Evolutionary conservation across 2,888 invertebrate species (phyloP), one percentile per base, ranked within the genome.

Genomic region (Lucinisca nassula): DNA sequence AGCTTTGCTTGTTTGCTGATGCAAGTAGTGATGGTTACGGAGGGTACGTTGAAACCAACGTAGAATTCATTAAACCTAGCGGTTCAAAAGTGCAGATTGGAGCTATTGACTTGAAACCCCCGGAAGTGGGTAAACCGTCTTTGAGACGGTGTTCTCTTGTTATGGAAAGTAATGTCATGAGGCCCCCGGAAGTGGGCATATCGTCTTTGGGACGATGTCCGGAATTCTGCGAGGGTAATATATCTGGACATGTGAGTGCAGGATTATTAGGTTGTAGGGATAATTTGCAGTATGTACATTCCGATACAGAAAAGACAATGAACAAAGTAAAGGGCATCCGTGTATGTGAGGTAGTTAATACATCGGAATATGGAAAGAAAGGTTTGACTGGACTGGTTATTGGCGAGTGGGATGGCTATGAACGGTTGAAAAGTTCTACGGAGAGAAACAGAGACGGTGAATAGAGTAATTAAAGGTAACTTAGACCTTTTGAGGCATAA

Each of bases 11-110:
- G 27, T 70, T 70, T 45, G 35, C 75, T 10, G 80, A 85, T 73
- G 85, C 85, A 1, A 75, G 75, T n/a, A 74, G 70, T 27, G 35
- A 14, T 1, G 51, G 85, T 2, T 85, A 73, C 30, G 77, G 77
- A 17, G 85, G 77, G 4, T 85, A 81, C 72, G 14, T 81, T 24
- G 38, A 75, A 58, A n/a, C 61, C 17, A n/a, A 35, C n/a, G n/a
- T 32, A n/a, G n/a, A n/a, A n/a, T n/a, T n/a, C n/a, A n/a, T n/a
- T n/a, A n/a, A n/a, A n/a, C n/a, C n/a, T n/a, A n/a, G n/a, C n/a
- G n/a, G n/a, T n/a, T n/a, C n/a, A n/a, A n/a, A n/a, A n/a, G n/a
- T n/a, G n/a, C n/a, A n/a, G n/a, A n/a, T n/a, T n/a, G n/a, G n/a
- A n/a, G n/a, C n/a, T n/a, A n/a, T n/a, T n/a, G n/a, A n/a, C n/a